Evolutionary conservation across 2,797 vertebrate species (phyloP).

Genomic region (Scarus forsteni): DNA sequence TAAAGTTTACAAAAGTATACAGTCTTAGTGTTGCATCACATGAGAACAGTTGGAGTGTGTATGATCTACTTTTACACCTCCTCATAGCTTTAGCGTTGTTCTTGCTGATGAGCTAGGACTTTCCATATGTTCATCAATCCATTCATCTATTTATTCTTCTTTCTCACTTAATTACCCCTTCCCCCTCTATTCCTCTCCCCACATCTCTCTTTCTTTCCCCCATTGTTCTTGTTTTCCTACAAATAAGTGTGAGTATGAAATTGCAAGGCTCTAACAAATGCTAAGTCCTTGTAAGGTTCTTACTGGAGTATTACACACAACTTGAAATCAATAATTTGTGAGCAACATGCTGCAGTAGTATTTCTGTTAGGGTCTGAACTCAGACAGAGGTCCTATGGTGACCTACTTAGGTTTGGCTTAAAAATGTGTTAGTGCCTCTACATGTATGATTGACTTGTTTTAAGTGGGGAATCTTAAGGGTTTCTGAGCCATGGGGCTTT

Average conservation of each 20-base stretch:
- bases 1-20: too few relatives aligned
- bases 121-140: conserved; percentile 5
- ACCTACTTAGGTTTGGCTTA: too few relatives aligned
- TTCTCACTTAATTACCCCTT: too few relatives aligned
- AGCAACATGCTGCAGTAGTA: conserved; percentile 21
- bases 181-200: neutral
- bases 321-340: conserved; percentile 32
- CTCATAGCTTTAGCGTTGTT: conserved; percentile 9
- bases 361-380: conserved; percentile 24
- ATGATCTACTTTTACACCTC: conserved; percentile 43
- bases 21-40: conserved; percentile 4
- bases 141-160: neutral
- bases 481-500: too few relatives aligned
- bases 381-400: too few relatives aligned
- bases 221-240: neutral
- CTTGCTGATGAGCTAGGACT: conserved; percentile 32
- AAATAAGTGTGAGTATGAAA: conserved; percentile 30
- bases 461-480: too few relatives aligned
- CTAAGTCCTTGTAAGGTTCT: conserved; percentile 51
- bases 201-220: neutral
- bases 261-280: conserved; percentile 41
- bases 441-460: too few relatives aligned
- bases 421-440: too few relatives aligned
- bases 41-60: conserved; percentile 27
- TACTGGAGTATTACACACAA: conserved; percentile 34